Base-by-base conservation (phyloP, 1,140 invertebrate species). In the Panagrolaimus sp. region DNA sequence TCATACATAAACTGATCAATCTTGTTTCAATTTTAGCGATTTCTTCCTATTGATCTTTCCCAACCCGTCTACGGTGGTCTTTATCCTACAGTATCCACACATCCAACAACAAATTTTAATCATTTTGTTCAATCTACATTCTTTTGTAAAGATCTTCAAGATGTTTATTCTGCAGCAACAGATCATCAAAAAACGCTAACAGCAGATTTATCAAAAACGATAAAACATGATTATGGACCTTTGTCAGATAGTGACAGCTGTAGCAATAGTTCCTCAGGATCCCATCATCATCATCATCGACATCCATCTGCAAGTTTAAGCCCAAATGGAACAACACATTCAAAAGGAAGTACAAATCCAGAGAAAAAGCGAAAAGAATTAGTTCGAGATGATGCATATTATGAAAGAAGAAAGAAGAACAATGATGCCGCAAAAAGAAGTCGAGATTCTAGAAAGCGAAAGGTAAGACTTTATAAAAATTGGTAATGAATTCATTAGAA, bases 391-490 rank as follows among this genome's bases (percentile, higher is more conserved):
- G 88, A 89, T 0, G 89, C 89, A 0, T 96, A 96, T 80, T 90
- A 89, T 85, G 91, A 93, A 79, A 87, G 92, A 69, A 85, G 94
- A 10, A 88, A 90, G 68, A 94, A 94, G 82, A 96, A 98, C 82
- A 97, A 97, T 83, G 91, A 91, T 74, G 94, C 94, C 0, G 94
- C 94, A 0, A 98, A 97, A 83, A 87, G 92, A 67, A 95, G 92
- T 0, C 86, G 94, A 46, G 93, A 97, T 77, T 89, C 91, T 0
- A 86, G 94, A 67, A 87, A 92, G 75, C 88, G 89, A 14, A 93
- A 96, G 68, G 75, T 78, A 43, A n/a, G 48, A 9, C 1, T 10
- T 58, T 24, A 2, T 5, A 14, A n/a, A 21, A 38, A 38, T 7
- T 38, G 32, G 32, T 38, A 38, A n/a, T n/a, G n/a, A n/a, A n/a